Evolutionary conservation across 2,113 vertebrate genomes (phyloP), one percentile per base, ranked within the genome.

Genomic region (Pseudorectes ferrugineus): DNA sequence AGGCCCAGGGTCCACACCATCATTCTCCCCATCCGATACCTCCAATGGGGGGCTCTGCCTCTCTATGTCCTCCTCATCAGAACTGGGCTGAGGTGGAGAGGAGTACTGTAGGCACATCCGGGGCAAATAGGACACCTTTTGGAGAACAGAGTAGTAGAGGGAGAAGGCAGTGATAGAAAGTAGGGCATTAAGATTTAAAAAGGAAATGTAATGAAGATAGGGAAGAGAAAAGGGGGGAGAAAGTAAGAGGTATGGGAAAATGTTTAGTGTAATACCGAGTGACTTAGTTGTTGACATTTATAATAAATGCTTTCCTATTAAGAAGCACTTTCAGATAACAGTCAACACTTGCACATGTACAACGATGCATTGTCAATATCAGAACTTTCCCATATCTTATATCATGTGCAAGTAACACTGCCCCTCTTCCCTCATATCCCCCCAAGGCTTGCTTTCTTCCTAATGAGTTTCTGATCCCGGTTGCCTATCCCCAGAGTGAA

Each of bases 21-120:
- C 98, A 3, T 96, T 97, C 88, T 99, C 99, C 58, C 99, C 99
- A 35, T 99, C 99, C 25, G 99, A 99, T 43, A 99, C 99, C 91
- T 99, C 99, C 93, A 99, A 70, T 0, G 99, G 99, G 5, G 99
- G 99, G 65, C 99, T 99, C 76, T 98, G 98, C 84, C 98, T 98
- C 86, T 98, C 98, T 0, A 98, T 98, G 63, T 99, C 99, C 68
- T 99, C 99, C 46, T 99, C 99, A 15, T 99, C 99, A 5, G 99
- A 99, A 96, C 99, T 99, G 94, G 98, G 98, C 93, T 98, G 98
- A 2, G 94, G 97, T 19, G 98, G 98, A 95, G 99, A 98, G 8
- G 97, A 94, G 61, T 99, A 99, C 4, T 97, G 97, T 78, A 98
- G 89, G 79, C 98, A 99, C 97, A 98, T 96, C 97, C 94, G 73